Evolutionary conservation across 2,888 invertebrate genomes (phyloP), one percentile per base, ranked within the genome.

Genomic region (Clanis bilineata): DNA sequence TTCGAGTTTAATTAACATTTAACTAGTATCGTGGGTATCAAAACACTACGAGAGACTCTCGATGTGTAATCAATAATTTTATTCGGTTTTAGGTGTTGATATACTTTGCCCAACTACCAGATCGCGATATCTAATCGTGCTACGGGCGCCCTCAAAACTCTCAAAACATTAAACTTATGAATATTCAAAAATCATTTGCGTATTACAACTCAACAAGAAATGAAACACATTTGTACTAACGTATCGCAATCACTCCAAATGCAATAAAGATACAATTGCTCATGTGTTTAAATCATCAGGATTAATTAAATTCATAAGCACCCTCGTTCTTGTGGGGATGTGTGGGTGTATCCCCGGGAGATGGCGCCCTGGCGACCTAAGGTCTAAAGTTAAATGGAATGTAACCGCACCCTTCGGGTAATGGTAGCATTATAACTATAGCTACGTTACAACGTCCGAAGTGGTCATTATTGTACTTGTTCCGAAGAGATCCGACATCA

Each of bases 221-320:
- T 43, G 28, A 22, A 55, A 55, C 22, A 39, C 22, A 39, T 25
- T 57, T 41, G 4, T 55, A 28, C 32, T 28, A 57, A 22, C 28
- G 22, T 45, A 21, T 32, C 55, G 36, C n/a, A 56, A 60, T 58
- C 60, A 55, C 60, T 32, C 7, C 36, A 28, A 57, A 56, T 56
- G 55, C 54, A 41, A 57, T 57, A 57, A 56, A 54, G 55, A 47
- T 36, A 56, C 56, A 55, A 58, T 51, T 45, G 38, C 22, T 38
- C 39, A 15, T 32, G 38, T 25, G 44, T 54, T 60, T 58, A 58
- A 51, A 58, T 56, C 58, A 58, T 56, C 54, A 56, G 56, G 58
- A 63, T 63, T 63, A 60, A 63, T 63, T 60, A 63, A 63, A 63
- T 63, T 63, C 56, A 63, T 60, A 60, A 60, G 63, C 56, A 58